Percentiles rank a stretch among this genome's conserved stretches.
Evolutionary conservation across 1,140 invertebrate species (phyloP).

Genomic region (Halictus rubicundus): DNA sequence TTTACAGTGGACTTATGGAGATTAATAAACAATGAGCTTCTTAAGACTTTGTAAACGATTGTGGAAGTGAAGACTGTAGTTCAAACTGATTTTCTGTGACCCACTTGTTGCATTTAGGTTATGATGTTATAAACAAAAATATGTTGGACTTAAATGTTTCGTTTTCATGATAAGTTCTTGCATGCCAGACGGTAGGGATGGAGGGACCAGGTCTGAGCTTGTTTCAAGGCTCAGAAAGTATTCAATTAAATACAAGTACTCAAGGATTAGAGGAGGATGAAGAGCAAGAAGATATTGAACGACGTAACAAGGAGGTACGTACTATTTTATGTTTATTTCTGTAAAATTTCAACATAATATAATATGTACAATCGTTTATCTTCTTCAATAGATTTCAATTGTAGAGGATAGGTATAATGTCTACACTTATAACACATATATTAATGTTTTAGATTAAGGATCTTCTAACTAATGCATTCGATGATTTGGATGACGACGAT

Average conservation of each 20-base stretch:
- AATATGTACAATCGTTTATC: neutral
- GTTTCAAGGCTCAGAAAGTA: slow-evolving; percentile 73
- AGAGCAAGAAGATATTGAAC: slow-evolving; percentile 75
- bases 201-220: slow-evolving; percentile 77
- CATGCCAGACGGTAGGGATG: slow-evolving; percentile 70
- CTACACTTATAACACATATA: neutral
- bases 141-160: slow-evolving; percentile 68
- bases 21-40: slow-evolving; percentile 48
- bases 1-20: slow-evolving; percentile 12
- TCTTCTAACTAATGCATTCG: slow-evolving; percentile 71
- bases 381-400: neutral
- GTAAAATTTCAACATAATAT: neutral
- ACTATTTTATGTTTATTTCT: slow-evolving; percentile 14
- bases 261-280: slow-evolving; percentile 75
- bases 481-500: slow-evolving; percentile 74
- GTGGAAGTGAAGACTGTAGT: slow-evolving; percentile 30
- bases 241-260: slow-evolving; percentile 69
- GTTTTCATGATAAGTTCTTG: slow-evolving; percentile 45
- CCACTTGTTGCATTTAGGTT: slow-evolving; percentile 78
- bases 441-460: slow-evolving; percentile 67
- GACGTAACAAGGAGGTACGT: slow-evolving; percentile 74
- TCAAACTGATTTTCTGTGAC: slow-evolving; percentile 62
- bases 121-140: slow-evolving; percentile 79
- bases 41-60: slow-evolving; percentile 24
- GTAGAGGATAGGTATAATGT: neutral